Base-by-base conservation (phyloP, 2,888 invertebrate genomes). In the Plebejus argus region DNA sequence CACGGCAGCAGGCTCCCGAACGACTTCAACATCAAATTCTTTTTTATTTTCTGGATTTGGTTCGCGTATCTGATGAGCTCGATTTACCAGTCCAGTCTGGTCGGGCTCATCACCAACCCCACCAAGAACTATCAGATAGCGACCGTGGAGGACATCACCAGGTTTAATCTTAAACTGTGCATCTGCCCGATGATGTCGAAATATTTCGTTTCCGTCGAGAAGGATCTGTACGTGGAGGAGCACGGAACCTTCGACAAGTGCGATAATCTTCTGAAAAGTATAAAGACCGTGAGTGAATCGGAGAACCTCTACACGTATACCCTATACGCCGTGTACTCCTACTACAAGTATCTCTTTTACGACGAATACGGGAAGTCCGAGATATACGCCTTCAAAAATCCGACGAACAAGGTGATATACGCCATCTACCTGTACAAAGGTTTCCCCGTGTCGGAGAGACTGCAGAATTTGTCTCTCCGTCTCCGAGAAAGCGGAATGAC, bases 391-490 rank as follows among this genome's bases (percentile, higher is more conserved):
- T 82, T 85, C n/a, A 78, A 81, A 1, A 80, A 81, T 7, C 88
- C 89, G 0, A 80, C 85, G 8, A 82, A 83, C 6, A 88, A 88
- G 76, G 77, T 87, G 2, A 83, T 89, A 3, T 90, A 88, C 74
- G 85, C 85, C 0, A 86, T 88, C 20, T 91, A 85, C 61, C 81
- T 88, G 6, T 86, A 88, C 76, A 91, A 90, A 80, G 91, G 91
- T 0, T 91, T 91, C 78, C 91, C 90, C 2, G 78, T 87, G 56
- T 8, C 79, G 0, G 77, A 84, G 0, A 81, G 80, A 12, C 76
- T 90, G 6, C 81, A 86, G 23, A 7, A 56, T 1, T 79, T 82
- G 3, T 80, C 85, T 1, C 79, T 90, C 0, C 80, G 83, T 3
- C 75, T 91, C 10, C 82, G 85, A 61, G 90, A 91, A 76, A 85